Base-by-base conservation (phyloP, 2,797 vertebrate genomes). In the Aphelocoma californica region DNA sequence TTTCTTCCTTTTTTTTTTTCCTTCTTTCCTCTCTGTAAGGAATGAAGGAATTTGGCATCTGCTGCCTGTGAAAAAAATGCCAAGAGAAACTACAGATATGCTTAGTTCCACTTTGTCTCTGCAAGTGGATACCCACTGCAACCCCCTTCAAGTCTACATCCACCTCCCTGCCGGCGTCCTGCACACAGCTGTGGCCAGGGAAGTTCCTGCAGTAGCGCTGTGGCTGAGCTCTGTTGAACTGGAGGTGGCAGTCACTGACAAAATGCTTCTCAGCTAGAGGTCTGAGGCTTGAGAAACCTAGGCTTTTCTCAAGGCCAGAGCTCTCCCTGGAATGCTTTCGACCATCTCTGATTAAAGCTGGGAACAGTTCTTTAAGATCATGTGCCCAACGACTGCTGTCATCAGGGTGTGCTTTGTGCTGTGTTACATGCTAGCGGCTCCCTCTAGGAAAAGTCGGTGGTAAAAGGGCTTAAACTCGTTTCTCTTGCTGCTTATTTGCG, bases 181-280 rank as follows among this genome's bases (percentile, higher is more conserved):
- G 25, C 32, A 1, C 14, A 0, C 18, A 2, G 51, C 56, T 40
- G 17, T 6, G 40, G 32, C 50, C 32, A 3, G 40, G 26, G 5
- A 4, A 26, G 20, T 2, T 45, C 14, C 34, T 34, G 54, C 50
- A n/a, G 18, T n/a, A 24, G 3, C 20, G 1, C 32, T 51, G 58
- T 1, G 3, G 1, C 56, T 28, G 29, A 67, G 66, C 44, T 7
- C 28, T 16, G 12, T 7, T 81, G 14, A 28, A 26, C 58, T 65
- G 45, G 38, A 84, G 51, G 42, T 38, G 28, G 12, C 8, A 26
- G 8, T 34, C 31, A 8, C 13, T 70, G 45, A 48, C 29, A 50
- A 82, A 90, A 77, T 28, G 18, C 24, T 6, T 47, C 45, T 31
- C 44, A 65, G 5, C 19, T 36, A 5, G 21, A 62, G 13, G 17